These are phyloP conservation scores for Oscheius sp. DNA, from an alignment of 2,888 invertebrate genomes.

Conservation along the genomic window DNA sequence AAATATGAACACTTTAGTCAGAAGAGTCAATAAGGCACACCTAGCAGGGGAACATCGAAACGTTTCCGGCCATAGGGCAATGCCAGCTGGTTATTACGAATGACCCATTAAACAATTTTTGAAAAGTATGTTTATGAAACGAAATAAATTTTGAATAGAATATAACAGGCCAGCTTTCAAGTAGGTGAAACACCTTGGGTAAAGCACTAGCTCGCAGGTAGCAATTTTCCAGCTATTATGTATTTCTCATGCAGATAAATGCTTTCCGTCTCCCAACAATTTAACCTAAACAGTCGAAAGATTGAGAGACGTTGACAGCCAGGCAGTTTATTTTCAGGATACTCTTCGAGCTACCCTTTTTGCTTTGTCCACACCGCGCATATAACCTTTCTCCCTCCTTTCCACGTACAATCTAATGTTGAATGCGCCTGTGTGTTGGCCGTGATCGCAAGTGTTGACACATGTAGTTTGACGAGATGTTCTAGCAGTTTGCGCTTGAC, in stretches of 20 bases:
- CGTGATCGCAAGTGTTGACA: constrained; percentile 23
- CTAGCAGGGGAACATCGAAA: constrained; percentile 20
- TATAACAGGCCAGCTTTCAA: background rate
- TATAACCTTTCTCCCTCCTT: background rate
- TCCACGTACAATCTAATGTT: constrained; percentile 1
- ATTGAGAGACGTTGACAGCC: background rate
- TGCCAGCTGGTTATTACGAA: constrained; percentile 17
- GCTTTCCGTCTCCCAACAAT: constrained; percentile 11
- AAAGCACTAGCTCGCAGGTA: background rate
- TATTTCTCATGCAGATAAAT: constrained; percentile 21
- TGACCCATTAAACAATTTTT: background rate
- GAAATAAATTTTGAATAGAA: too few relatives aligned
- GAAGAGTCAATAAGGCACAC: constrained; percentile 25
- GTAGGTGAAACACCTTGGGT: background rate
- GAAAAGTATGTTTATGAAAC: too few relatives aligned
- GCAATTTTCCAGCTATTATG: constrained; percentile 26
- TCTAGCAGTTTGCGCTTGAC: constrained; percentile 26
- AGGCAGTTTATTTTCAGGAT: background rate
- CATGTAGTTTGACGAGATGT: constrained; percentile 27
- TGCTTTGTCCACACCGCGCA: background rate
- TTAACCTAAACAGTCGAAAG: too few relatives aligned
- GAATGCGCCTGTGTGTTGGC: constrained; percentile 17
- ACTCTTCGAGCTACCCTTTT: background rate
- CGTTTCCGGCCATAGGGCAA: constrained; percentile 22
- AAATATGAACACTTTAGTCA: background rate